Evolutionary conservation across 37 sponge, comb jelly and placozoan species (phyloP), one percentile per base, ranked within the genome.

Genomic region (Petrosia ficiformis): DNA sequence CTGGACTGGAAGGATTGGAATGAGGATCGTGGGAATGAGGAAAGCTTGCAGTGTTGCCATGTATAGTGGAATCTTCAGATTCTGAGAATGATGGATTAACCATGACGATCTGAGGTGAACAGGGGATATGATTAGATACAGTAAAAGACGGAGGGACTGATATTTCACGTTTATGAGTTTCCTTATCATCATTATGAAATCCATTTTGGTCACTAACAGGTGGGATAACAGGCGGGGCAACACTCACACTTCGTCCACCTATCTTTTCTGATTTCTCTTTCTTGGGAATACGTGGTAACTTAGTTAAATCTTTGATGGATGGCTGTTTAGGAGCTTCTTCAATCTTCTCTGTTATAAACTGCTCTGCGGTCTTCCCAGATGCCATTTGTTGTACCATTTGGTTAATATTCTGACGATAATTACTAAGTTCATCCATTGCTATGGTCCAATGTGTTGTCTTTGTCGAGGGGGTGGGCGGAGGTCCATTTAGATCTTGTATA

Each of bases 381-480:
- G 71, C 71, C 57, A 86, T 74, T 5, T 74, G n/a, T 37, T 74
- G 56, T 26, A 42, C 32, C 87, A 87, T 87, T 44, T 44, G 72
- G 25, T 84, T 59, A 37, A 93, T 82, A 73, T 89, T 93, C 54
- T 88, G 68, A 0, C 86, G 77, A 59, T 93, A 93, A 26, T 74
- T 81, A 43, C 73, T 73, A 30, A 93, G 80, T 39, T 93, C 94
- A 19, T 73, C 52, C 82, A 93, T 82, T 44, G 90, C 86, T 0
- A 73, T 44, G 68, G 78, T 78, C 94, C 94, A 93, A 73, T 85
- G 73, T 56, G 75, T 72, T 29, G 77, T 81, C 82, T 93, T 93
- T 59, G 74, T 76, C 66, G 71, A 64, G 1, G 94, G 90, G 6
- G 81, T 82, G 21, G 94, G 89, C 3, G 82, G 85, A 21, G 72